Base-by-base conservation (phyloP, 1,140 invertebrate species). In the Wasmannia auropunctata region DNA sequence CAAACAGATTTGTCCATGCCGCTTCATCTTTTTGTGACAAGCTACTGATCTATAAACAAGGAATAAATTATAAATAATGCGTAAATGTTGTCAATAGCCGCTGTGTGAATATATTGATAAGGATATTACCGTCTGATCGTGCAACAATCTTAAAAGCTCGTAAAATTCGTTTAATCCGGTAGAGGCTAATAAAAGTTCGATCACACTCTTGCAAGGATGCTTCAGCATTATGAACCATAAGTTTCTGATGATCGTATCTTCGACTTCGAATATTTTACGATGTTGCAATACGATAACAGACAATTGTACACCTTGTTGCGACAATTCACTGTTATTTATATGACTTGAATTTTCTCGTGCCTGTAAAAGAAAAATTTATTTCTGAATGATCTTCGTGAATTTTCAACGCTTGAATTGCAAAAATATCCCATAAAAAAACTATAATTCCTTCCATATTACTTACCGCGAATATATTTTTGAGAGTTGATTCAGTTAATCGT, bases 161-260 rank as follows among this genome's bases (percentile, higher is more conserved):
- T 69, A 25, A 49, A 93, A 69, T 43, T 88, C 74, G 69, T 87
- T 72, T 40, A 72, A 28, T 80, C 63, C 70, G 8, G 85, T 85
- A 40, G 69, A 81, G 10, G 81, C 85, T n/a, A 93, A 76, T 28
- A 93, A 58, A 11, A 84, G 83, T 34, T 67, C 19, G 14, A 91
- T 76, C 34, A 92, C 86, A 77, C 93, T 84, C 46, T 67, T n/a
- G 46, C 6, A 60, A 16, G 91, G 76, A 79, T 88, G 62, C 14
- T 77, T 88, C 5, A 93, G 22, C 43, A 91, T 87, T 54, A 80
- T 5, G 25, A 8, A 37, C 92, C 92, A 93, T 49, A 92, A 87
- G 5, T 58, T 43, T 56, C 37, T 88, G 8, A 89, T 60, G n/a
- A 56, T 80, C n/a, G 49, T 19, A n/a, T 87, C 46, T 60, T 74